Conservation (phyloP, 2,888 invertebrate species). For the Agrochola lychnidis region DNA sequence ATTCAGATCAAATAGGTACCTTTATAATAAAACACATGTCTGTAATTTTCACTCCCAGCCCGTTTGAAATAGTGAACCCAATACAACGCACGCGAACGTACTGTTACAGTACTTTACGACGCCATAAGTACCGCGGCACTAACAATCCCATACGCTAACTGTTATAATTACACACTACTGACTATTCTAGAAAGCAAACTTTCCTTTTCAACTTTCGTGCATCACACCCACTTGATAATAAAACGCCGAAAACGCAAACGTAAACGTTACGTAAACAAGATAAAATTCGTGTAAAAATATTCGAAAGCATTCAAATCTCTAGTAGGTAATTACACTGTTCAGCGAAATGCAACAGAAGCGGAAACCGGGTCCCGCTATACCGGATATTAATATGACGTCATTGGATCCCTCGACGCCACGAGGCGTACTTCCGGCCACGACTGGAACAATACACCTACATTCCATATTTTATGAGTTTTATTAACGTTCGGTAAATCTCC, state of each 20-base stretch:
- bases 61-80: constrained; percentile 20
- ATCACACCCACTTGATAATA: constrained; percentile 53
- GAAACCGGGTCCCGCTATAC: constrained; percentile 76
- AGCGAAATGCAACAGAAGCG: constrained; percentile 73
- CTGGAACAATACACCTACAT: constrained; percentile 75
- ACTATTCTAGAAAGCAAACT: constrained; percentile 63
- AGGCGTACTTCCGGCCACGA: constrained; percentile 77
- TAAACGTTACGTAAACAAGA: constrained; percentile 59
- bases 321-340: constrained; percentile 62
- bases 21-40: constrained; percentile 2
- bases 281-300: constrained; percentile 56
- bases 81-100: constrained; percentile 26
- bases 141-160: constrained; percentile 43
- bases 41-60: constrained; percentile 14
- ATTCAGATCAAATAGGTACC: not conserved
- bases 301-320: constrained; percentile 60
- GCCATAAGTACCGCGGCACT: not conserved
- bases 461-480: constrained; percentile 72
- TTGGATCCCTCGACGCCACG: constrained; percentile 73
- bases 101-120: constrained; percentile 43
- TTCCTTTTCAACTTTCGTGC: constrained; percentile 63
- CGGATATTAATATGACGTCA: constrained; percentile 85
- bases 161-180: constrained; percentile 48
- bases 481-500: constrained; percentile 48
- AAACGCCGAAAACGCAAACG: constrained; percentile 56